These are phyloP conservation scores for Apogon talboti DNA, from an alignment of 2,797 vertebrate genomes.

Conservation along the genomic window DNA sequence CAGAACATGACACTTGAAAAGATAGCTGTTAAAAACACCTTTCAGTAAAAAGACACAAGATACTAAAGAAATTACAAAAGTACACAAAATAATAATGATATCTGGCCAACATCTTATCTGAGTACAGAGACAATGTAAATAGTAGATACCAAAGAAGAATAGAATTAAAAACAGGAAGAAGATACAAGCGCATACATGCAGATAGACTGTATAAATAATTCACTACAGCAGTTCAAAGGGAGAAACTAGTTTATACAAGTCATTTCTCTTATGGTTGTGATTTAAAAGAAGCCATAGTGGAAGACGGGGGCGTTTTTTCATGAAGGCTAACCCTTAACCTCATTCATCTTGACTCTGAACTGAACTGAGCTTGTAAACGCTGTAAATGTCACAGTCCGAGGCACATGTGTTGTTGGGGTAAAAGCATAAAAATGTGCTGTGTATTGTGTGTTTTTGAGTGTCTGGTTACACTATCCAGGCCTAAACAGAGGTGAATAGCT, in stretches of 20 bases:
- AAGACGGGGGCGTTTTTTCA: neutral
- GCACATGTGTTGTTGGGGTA: neutral
- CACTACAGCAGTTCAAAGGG: neutral
- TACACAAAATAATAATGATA: too few species aligned
- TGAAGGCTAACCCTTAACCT: neutral
- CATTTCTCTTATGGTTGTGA: neutral
- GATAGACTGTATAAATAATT: too few species aligned
- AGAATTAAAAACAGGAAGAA: too few species aligned
- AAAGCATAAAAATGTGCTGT: neutral
- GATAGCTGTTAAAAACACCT: too few species aligned
- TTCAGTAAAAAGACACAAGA: too few species aligned
- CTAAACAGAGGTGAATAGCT: neutral
- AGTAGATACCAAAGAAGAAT: too few species aligned
- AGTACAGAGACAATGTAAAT: too few species aligned
- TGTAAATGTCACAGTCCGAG: neutral
- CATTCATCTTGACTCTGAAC: neutral
- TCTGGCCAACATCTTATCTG: too few species aligned
- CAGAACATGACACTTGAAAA: too few species aligned
- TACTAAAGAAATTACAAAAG: too few species aligned
- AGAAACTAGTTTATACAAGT: neutral
- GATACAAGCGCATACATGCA: too few species aligned
- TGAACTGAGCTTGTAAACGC: neutral
- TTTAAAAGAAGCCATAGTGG: neutral
- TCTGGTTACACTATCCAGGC: neutral
- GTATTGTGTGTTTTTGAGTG: fast-evolving